A percentile compares a stretch with the other conserved stretches of the same genome.
These are phyloP conservation scores for Hypotaenidia okinawae DNA, from an alignment of 2,797 vertebrate species.

Conservation along the genomic window DNA sequence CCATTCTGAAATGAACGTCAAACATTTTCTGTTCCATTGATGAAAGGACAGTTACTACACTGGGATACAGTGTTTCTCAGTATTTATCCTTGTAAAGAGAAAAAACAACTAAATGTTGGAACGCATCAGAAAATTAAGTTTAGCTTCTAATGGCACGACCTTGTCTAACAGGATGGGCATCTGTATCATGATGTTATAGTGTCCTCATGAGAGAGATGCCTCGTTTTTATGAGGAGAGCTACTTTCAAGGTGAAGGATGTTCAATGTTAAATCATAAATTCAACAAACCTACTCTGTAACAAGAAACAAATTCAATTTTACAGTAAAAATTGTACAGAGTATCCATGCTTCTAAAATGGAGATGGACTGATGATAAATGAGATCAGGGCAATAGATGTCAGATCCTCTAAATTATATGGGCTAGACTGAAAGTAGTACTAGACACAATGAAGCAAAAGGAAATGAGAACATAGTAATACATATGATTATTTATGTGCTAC, in stretches of 20 bases:
- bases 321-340: constrained; percentile 44
- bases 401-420: neutral
- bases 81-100: constrained; percentile 39
- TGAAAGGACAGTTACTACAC: neutral
- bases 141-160: neutral
- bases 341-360: constrained; percentile 25
- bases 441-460: neutral
- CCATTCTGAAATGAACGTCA: neutral
- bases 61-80: neutral
- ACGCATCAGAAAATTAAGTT: constrained; percentile 37
- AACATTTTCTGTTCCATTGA: neutral
- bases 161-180: constrained; percentile 41
- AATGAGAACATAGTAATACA: neutral
- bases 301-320: constrained; percentile 60
- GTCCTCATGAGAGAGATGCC: constrained; percentile 20
- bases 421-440: neutral
- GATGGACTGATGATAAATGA: constrained; percentile 46
- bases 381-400: constrained; percentile 28
- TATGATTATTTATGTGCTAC: neutral
- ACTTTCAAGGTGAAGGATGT: constrained; percentile 49
- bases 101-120: neutral
- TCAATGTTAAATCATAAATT: constrained; percentile 52
- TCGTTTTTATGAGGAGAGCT: constrained; percentile 6
- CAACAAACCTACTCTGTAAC: constrained; percentile 24
- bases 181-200: constrained; percentile 39